These are phyloP conservation scores for Stramonita haemastoma DNA, from an alignment of 2,888 invertebrate species.

Conservation along the genomic window DNA sequence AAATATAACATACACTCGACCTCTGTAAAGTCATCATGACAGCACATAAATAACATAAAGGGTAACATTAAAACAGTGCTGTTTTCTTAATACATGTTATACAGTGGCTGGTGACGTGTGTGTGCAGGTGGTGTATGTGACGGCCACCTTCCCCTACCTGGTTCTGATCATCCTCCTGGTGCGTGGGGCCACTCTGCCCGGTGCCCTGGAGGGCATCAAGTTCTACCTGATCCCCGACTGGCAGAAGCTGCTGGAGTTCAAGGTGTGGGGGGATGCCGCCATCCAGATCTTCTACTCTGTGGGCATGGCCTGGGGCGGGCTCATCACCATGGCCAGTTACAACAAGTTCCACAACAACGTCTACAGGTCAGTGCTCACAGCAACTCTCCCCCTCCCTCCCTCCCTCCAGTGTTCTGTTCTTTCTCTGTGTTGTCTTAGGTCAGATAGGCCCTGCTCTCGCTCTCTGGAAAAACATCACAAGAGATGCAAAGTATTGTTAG, in stretches of 20 bases:
- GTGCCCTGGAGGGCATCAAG: constrained; percentile 62
- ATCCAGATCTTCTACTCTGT: constrained; percentile 73
- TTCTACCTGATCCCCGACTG: constrained; percentile 68
- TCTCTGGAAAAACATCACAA: too few relatives aligned
- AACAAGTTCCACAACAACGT: constrained; percentile 72
- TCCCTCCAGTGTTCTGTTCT: too few relatives aligned
- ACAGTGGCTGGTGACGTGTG: not conserved
- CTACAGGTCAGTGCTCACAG: constrained; percentile 60
- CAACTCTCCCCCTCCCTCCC: too few relatives aligned
- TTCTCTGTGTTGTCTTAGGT: too few relatives aligned
- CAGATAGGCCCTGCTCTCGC: too few relatives aligned
- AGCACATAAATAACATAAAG: too few relatives aligned
- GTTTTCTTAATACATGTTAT: not conserved
- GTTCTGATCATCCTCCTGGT: constrained; percentile 58
- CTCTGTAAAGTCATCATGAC: too few relatives aligned
- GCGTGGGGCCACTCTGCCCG: constrained; percentile 64
- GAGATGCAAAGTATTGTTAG: too few relatives aligned
- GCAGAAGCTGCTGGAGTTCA: constrained; percentile 53
- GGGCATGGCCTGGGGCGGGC: constrained; percentile 72
- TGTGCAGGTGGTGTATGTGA: constrained; percentile 70
- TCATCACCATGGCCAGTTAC: constrained; percentile 64
- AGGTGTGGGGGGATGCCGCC: constrained; percentile 74
- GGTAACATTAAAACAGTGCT: too few relatives aligned
- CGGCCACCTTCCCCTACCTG: constrained; percentile 62
- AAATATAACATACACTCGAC: not conserved